phyloP scores from a whole-genome alignment of 2,113 vertebrate genomes.

The Prunella himalayana region DNA sequence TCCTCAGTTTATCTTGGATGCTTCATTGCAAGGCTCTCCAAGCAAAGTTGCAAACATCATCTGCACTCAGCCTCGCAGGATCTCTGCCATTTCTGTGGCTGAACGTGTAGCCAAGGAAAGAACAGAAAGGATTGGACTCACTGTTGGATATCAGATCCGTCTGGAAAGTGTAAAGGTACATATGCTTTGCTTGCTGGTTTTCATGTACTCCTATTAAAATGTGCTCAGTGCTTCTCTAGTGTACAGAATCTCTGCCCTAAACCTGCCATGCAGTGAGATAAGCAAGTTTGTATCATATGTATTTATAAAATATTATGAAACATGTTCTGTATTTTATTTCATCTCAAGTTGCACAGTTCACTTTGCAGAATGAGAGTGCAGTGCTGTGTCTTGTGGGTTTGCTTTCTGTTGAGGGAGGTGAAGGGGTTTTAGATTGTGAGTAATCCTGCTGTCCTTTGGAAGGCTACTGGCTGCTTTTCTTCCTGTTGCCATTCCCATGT shows the following conservation, averaged over 20 bases:
- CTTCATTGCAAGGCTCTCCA: slow-evolving; percentile 76
- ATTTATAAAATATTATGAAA: neutral
- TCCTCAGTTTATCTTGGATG: slow-evolving; percentile 95
- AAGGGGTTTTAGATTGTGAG: neutral
- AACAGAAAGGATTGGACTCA: slow-evolving; percentile 84
- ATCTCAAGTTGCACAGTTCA: neutral
- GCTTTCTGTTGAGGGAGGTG: neutral
- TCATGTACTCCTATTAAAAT: neutral
- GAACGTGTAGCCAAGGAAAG: slow-evolving; percentile 92
- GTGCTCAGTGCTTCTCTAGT: neutral
- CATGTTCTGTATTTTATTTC: neutral
- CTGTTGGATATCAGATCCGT: slow-evolving; percentile 96
- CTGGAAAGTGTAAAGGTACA: slow-evolving; percentile 89
- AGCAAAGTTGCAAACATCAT: slow-evolving; percentile 86
- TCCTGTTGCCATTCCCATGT: neutral
- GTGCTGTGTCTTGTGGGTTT: neutral
- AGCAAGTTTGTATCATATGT: neutral
- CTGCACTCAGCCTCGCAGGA: slow-evolving; percentile 95
- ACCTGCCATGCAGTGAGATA: neutral
- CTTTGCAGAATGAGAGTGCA: neutral
- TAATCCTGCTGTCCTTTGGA: neutral
- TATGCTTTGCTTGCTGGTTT: neutral
- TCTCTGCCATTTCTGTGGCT: slow-evolving; percentile 94
- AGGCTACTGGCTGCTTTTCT: neutral
- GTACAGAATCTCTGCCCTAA: neutral